Evolutionary conservation across 2,113 vertebrate genomes (phyloP), one percentile per base, ranked within the genome.

Genomic region (Hydrochoerus hydrochaeris): DNA sequence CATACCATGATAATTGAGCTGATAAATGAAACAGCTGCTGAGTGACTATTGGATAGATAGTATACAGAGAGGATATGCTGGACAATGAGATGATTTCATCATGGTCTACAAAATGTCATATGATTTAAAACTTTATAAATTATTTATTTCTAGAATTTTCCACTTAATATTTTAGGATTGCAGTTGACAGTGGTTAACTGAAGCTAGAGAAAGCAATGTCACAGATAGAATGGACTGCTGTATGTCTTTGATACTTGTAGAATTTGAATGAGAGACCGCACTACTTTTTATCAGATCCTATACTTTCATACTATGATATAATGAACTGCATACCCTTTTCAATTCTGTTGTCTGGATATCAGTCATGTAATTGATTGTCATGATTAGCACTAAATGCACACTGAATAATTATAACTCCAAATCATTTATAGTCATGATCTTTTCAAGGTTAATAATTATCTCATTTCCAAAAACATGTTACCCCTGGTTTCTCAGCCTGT

Each of bases 381-480:
- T 28, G 78, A 62, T 63, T 32, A 73, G 46, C 46, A 81, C 19
- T 35, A 7, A 80, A 32, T 71, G 58, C 49, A 69, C 69, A 57
- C 65, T 83, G 87, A 83, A 24, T 78, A 67, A 77, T 90, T 85
- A 63, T 81, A 49, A 85, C 57, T 24, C 46, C 52, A 80, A 88
- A 38, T 87, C 81, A 41, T 73, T 77, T 89, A 65, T 58, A 46
- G 84, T 87, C 58, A 67, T 73, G 22, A 20, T 93, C 26, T 95
- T 91, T 85, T 60, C 63, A 88, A 62, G 54, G 52, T 94, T 93
- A 20, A 1, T 88, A 30, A 81, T 94, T 88, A 71, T 49, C 46
- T 94, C 49, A 95, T 95, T 97, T 96, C 26, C 22, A 38, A 46
- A 54, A 91, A 91, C 16, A 20, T 57, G 13, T 20, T 65, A 60